Conservation (phyloP, 1,140 invertebrate species). For the Drosophila elegans region DNA sequence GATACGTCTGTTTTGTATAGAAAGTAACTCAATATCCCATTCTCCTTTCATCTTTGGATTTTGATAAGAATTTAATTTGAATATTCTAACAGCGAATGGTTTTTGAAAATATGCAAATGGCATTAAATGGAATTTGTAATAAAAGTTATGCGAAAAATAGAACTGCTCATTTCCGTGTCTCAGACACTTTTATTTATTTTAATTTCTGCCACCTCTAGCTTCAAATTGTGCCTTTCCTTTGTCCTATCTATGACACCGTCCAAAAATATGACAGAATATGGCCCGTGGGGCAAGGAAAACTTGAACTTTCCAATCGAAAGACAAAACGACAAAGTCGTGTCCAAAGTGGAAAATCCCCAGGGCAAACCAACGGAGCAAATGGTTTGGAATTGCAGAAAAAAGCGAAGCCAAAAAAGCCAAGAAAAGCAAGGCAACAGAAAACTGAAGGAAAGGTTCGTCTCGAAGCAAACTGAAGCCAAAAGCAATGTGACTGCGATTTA, state of each 20-base stretch:
- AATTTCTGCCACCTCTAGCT: slow-evolving; percentile 26
- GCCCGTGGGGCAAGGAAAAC: slow-evolving; percentile 20
- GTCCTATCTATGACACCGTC: slow-evolving; percentile 25
- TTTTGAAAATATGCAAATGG: slow-evolving; percentile 27
- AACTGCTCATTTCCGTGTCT: slow-evolving; percentile 4
- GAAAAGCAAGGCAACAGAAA: slow-evolving; percentile 27
- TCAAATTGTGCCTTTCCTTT: not conserved
- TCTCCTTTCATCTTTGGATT: slow-evolving; percentile 28
- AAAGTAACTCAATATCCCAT: not conserved
- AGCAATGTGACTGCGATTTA: slow-evolving; percentile 63
- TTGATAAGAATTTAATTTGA: slow-evolving; percentile 67
- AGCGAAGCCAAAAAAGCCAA: slow-evolving; percentile 6
- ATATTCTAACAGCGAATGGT: slow-evolving; percentile 40
- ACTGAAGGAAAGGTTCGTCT: slow-evolving; percentile 32
- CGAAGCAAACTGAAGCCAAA: slow-evolving; percentile 13
- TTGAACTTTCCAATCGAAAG: slow-evolving; percentile 49
- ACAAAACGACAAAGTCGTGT: slow-evolving; percentile 42
- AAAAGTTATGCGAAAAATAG: not conserved
- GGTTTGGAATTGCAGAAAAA: slow-evolving; percentile 19
- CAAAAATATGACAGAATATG: slow-evolving; percentile 40
- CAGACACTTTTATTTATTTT: slow-evolving; percentile 15
- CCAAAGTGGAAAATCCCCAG: slow-evolving; percentile 22
- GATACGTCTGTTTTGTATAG: slow-evolving; percentile 47
- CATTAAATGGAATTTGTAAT: not conserved
- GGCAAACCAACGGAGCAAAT: slow-evolving; percentile 18